These are phyloP conservation scores for Lithophane leautieri DNA, from an alignment of 2,888 invertebrate genomes.

Conservation along the genomic window DNA sequence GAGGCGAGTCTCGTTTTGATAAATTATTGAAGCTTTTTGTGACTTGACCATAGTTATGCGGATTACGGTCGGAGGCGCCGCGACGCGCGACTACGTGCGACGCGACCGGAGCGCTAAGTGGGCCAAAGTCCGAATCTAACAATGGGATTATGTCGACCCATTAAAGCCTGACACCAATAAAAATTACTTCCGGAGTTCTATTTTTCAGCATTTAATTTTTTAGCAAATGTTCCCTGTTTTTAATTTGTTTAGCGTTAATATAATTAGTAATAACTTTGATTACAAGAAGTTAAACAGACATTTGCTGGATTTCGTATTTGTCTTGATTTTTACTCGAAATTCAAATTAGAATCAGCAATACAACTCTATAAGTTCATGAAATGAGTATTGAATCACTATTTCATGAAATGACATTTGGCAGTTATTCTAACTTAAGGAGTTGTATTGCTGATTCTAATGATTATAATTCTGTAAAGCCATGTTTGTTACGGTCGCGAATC, in stretches of 20 bases:
- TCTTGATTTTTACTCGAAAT: not conserved
- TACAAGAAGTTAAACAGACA: not conserved
- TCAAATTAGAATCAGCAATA: no score
- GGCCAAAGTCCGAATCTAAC: slow-evolving; percentile 45
- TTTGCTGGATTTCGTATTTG: slow-evolving; percentile 6
- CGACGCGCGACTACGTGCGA: slow-evolving; percentile 20
- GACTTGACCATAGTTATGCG: slow-evolving; percentile 52
- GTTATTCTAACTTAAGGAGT: no score
- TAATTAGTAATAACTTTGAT: not conserved
- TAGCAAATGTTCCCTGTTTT: not conserved
- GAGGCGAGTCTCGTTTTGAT: slow-evolving; percentile 51
- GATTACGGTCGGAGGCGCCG: slow-evolving; percentile 45
- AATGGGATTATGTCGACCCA: slow-evolving; percentile 54
- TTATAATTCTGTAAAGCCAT: no score
- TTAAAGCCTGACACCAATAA: slow-evolving; percentile 28
- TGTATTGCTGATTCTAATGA: no score
- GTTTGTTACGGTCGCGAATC: no score
- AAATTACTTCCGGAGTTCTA: slow-evolving; percentile 19
- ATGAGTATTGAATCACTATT: no score
- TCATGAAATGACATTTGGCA: no score
- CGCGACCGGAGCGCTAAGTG: slow-evolving; percentile 46
- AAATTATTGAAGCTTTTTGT: slow-evolving; percentile 60
- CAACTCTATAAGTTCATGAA: no score
- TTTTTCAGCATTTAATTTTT: slow-evolving; percentile 35
- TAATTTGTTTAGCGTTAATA: slow-evolving; percentile 3